Evolutionary conservation across 2,113 vertebrate genomes (phyloP).

Genomic region (Coracopsis vasa): DNA sequence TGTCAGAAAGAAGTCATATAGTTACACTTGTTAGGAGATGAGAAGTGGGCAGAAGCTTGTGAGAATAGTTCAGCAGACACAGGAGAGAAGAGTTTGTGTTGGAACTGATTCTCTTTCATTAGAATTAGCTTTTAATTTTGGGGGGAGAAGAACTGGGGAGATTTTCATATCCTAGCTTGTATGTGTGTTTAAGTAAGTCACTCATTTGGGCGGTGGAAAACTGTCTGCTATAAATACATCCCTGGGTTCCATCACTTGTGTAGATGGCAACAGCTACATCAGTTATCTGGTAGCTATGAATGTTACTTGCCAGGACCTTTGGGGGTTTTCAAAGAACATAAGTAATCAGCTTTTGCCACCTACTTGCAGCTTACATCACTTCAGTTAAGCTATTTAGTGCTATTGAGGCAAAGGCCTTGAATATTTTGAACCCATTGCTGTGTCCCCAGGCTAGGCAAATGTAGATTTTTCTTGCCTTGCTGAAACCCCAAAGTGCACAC

Average conservation of each 20-base stretch:
- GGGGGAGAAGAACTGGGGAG: rapidly evolving
- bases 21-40: neutral
- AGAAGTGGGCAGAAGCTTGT: neutral
- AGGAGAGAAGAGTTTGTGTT: neutral
- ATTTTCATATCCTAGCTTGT: neutral
- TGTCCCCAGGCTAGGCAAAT: neutral
- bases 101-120: neutral
- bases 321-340: rapidly evolving
- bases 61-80: neutral
- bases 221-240: neutral
- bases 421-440: neutral
- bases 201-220: neutral
- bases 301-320: neutral
- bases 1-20: neutral
- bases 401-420: neutral
- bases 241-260: neutral
- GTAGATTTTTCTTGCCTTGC: neutral
- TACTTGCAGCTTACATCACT: neutral
- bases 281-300: neutral
- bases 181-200: neutral
- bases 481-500: neutral
- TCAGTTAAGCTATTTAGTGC: neutral
- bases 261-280: neutral
- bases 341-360: neutral
- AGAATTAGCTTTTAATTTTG: neutral